Percentiles rank a stretch among this genome's conserved stretches.
Conservation (phyloP, 2,797 vertebrate species). For the Tinamus major region DNA sequence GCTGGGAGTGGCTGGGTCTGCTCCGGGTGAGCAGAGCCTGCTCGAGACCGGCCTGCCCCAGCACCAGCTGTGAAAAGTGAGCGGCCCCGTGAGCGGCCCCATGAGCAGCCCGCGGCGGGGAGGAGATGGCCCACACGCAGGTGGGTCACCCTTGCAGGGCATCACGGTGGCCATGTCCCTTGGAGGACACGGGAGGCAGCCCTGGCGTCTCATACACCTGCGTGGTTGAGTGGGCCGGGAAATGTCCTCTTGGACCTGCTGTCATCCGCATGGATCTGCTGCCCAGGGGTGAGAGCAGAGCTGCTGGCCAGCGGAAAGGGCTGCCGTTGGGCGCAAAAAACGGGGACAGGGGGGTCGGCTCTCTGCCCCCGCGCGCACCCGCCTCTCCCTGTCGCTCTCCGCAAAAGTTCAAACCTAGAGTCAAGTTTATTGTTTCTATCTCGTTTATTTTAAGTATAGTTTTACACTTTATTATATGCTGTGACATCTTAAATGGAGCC, state of each 20-base stretch:
- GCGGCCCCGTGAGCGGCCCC: background rate
- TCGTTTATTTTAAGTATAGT: conserved; percentile 83
- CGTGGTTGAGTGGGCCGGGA: no score
- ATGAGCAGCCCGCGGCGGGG: no score
- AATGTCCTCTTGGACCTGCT: fast-evolving
- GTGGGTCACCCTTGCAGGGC: fast-evolving
- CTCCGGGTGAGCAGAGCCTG: background rate
- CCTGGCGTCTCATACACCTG: background rate
- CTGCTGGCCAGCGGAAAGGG: background rate
- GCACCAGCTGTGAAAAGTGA: no score
- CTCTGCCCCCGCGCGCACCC: fast-evolving
- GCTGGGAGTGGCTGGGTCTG: no score
- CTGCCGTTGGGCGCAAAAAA: background rate
- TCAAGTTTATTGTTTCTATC: conserved; percentile 81
- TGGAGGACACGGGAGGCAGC: fast-evolving
- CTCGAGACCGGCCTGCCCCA: background rate
- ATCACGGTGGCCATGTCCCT: background rate
- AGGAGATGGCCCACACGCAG: background rate
- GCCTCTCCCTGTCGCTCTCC: background rate
- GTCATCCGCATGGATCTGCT: no score
- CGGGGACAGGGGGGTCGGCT: no score
- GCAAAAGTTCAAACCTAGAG: conserved; percentile 74
- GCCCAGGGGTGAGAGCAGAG: no score
- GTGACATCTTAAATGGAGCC: conserved; percentile 84
- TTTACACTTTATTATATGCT: conserved; percentile 83